A percentile compares a stretch with the other conserved stretches of the same genome.
Conservation (phyloP, 2,113 vertebrate species). For the Nothoprocta pentlandii region DNA sequence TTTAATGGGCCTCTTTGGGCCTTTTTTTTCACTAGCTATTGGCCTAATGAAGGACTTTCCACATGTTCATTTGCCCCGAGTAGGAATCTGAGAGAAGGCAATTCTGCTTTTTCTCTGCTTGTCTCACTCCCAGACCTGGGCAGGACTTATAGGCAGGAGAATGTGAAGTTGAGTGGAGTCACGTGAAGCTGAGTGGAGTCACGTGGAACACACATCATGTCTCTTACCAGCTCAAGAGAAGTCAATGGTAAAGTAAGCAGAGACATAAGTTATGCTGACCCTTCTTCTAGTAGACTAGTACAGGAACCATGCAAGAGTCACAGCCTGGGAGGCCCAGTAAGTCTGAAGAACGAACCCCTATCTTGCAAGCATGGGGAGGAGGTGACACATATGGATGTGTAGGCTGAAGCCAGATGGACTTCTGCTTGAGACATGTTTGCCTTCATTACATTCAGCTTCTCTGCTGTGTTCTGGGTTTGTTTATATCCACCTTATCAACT, state of each 20-base stretch:
- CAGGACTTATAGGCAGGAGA: neutral
- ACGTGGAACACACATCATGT: neutral
- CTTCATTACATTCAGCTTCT: neutral
- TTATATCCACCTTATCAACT: neutral
- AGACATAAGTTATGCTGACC: neutral
- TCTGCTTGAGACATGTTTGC: neutral
- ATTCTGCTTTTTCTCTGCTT: neutral
- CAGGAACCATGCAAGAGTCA: neutral
- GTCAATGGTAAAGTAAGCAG: neutral
- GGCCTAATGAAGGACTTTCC: neutral
- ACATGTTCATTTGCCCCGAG: neutral
- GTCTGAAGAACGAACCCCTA: neutral
- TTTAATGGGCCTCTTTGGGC: neutral
- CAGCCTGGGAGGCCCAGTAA: neutral
- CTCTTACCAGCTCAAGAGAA: neutral
- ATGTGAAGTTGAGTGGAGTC: neutral
- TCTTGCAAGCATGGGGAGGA: fast-evolving
- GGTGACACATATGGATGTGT: neutral
- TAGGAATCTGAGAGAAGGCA: neutral
- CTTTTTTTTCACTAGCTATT: neutral
- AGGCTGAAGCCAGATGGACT: neutral
- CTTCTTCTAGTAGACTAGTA: neutral
- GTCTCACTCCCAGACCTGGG: neutral
- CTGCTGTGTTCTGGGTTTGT: neutral
- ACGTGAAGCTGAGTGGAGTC: neutral